A percentile compares a stretch with the other conserved stretches of the same genome.
These are phyloP conservation scores for Pachyseris speciosa DNA, from an alignment of 64 coral and sea anemone species.

Conservation along the genomic window DNA sequence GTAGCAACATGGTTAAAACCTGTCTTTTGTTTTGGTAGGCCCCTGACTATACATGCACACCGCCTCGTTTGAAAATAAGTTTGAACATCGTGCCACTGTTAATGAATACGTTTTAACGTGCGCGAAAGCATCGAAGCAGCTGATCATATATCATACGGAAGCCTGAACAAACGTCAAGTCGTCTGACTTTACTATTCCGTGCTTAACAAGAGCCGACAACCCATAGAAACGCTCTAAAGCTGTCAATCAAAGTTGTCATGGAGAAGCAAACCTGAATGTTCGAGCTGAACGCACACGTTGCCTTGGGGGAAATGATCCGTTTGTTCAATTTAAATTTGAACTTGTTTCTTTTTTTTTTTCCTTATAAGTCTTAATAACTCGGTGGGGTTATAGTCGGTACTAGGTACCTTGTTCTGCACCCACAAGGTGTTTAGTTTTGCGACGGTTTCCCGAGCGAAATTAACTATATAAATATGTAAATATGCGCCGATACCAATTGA, in stretches of 20 bases:
- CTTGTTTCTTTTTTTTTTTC: not conserved
- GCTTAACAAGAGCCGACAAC: not conserved
- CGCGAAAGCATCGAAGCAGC: not conserved
- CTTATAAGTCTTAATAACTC: not conserved
- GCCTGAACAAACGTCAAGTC: not conserved
- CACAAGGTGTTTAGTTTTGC: not conserved
- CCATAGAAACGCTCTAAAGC: not conserved
- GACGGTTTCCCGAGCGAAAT: not conserved
- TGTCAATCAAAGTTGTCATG: constrained; percentile 34
- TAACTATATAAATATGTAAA: constrained; percentile 16
- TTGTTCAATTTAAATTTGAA: not conserved
- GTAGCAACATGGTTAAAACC: not conserved
- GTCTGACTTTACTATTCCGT: not conserved
- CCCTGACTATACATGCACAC: constrained; percentile 3
- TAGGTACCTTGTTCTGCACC: not conserved
- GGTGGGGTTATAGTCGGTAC: not conserved
- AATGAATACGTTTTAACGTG: constrained; percentile 19
- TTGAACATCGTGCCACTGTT: not conserved
- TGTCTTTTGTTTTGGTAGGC: not conserved
- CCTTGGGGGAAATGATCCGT: not conserved
- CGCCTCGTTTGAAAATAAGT: not conserved
- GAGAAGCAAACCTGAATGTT: not conserved
- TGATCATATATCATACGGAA: not conserved
- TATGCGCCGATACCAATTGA: constrained; percentile 15
- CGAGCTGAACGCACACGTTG: not conserved